Percentiles rank a stretch among this genome's conserved stretches.
Evolutionary conservation across 1,140 invertebrate genomes (phyloP).

Genomic region (Venustaconcha ellipsiformis): DNA sequence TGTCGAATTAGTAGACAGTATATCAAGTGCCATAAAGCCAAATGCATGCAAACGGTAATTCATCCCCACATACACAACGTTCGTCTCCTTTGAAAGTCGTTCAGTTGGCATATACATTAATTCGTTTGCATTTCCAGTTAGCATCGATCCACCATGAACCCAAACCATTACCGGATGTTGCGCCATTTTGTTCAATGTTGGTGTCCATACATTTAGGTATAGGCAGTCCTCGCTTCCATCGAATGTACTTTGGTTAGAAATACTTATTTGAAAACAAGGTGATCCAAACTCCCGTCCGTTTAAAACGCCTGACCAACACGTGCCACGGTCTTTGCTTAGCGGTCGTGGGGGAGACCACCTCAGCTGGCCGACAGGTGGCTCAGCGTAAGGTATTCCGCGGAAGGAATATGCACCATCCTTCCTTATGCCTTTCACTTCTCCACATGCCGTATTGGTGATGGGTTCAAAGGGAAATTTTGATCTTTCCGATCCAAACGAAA

Average conservation of each 20-base stretch:
- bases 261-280: slow-evolving; percentile 13
- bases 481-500: too few species aligned
- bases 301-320: slow-evolving; percentile 11
- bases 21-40: slow-evolving; percentile 17
- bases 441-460: slow-evolving; percentile 12
- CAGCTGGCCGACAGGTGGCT: slow-evolving; percentile 6
- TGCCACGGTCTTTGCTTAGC: neutral
- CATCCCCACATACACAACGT: slow-evolving; percentile 53
- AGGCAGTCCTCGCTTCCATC: slow-evolving; percentile 56
- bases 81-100: slow-evolving; percentile 49
- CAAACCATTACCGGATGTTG: slow-evolving; percentile 48
- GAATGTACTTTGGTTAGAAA: neutral
- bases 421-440: slow-evolving; percentile 4
- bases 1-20: slow-evolving; percentile 30
- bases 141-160: slow-evolving; percentile 46
- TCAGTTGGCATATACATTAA: slow-evolving; percentile 3
- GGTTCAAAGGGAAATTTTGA: neutral
- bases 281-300: slow-evolving; percentile 1
- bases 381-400: slow-evolving; percentile 13
- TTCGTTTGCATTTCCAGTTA: slow-evolving; percentile 8
- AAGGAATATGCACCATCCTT: slow-evolving; percentile 8
- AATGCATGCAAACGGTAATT: slow-evolving; percentile 50
- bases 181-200: slow-evolving; percentile 30
- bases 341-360: slow-evolving; percentile 16
- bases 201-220: slow-evolving; percentile 57